Percentiles rank a stretch among this genome's conserved stretches.
Conservation (phyloP, 2,797 vertebrate species). For the Premnoplex brunnescens region DNA sequence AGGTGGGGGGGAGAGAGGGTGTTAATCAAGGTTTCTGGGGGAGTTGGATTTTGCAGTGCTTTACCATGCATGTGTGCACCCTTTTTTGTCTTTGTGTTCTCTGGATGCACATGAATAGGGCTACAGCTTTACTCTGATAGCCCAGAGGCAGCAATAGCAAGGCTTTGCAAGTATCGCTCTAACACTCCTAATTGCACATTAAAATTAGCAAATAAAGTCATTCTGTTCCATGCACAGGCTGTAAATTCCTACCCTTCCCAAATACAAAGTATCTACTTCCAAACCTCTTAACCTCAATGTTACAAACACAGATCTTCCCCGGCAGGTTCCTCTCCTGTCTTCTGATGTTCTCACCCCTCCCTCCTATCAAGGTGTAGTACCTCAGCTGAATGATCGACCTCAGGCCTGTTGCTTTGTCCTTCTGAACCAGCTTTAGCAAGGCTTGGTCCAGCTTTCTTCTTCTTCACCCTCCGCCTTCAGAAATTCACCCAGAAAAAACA, state of each 20-base stretch:
- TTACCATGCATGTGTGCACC: neutral
- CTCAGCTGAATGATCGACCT: neutral
- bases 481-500: neutral
- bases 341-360: neutral
- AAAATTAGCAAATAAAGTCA: neutral
- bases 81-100: neutral
- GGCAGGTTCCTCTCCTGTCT: neutral
- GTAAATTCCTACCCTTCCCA: neutral
- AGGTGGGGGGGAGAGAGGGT: neutral
- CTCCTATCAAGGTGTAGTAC: rapidly evolving
- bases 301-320: neutral
- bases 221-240: neutral
- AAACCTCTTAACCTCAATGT: neutral
- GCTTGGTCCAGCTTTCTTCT: neutral
- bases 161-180: neutral
- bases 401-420: neutral
- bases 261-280: neutral
- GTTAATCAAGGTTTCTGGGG: neutral
- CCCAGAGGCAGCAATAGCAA: neutral
- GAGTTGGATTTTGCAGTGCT: neutral
- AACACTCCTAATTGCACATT: neutral
- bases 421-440: neutral
- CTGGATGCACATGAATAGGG: neutral
- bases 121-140: neutral
- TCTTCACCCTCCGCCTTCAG: neutral